Percentiles rank a stretch among this genome's conserved stretches.
Evolutionary conservation across 2,797 vertebrate species (phyloP).

Genomic region (Naso thynnoides): DNA sequence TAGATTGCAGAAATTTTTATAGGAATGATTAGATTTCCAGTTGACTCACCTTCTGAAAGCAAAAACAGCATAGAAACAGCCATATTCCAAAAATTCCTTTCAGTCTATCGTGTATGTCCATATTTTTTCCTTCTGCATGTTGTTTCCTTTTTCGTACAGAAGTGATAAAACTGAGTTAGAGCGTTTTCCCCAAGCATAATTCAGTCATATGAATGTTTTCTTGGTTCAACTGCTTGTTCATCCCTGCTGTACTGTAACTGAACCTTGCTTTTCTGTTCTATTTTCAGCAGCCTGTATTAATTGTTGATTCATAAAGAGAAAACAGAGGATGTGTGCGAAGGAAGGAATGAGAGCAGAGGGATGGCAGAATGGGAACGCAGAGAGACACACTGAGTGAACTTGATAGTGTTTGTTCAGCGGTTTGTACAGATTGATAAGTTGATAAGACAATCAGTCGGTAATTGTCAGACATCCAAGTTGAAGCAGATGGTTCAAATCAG

Average conservation of each 20-base stretch:
- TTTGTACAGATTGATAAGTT: constrained; percentile 39
- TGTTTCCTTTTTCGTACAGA: constrained; percentile 4
- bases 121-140: constrained; percentile 5
- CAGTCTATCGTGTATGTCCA: neutral
- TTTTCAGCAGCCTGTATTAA: constrained; percentile 13
- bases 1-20: no score
- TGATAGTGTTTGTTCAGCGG: constrained; percentile 45
- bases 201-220: constrained; percentile 22
- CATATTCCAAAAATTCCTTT: neutral
- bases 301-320: constrained; percentile 30
- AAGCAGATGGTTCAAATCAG: constrained; percentile 42
- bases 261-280: constrained; percentile 7
- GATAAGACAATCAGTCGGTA: constrained; percentile 44
- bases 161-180: constrained; percentile 22
- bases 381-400: constrained; percentile 24
- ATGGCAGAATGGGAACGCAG: neutral
- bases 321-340: constrained; percentile 46
- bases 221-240: neutral
- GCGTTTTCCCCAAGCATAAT: constrained; percentile 10
- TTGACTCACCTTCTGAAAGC: no score
- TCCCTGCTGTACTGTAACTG: neutral
- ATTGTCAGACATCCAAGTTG: constrained; percentile 45
- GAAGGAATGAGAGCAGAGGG: constrained; percentile 3
- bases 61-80: neutral
- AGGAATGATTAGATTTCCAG: no score